Conservation (phyloP, 2,797 vertebrate genomes). For the Gallirallus australis region DNA sequence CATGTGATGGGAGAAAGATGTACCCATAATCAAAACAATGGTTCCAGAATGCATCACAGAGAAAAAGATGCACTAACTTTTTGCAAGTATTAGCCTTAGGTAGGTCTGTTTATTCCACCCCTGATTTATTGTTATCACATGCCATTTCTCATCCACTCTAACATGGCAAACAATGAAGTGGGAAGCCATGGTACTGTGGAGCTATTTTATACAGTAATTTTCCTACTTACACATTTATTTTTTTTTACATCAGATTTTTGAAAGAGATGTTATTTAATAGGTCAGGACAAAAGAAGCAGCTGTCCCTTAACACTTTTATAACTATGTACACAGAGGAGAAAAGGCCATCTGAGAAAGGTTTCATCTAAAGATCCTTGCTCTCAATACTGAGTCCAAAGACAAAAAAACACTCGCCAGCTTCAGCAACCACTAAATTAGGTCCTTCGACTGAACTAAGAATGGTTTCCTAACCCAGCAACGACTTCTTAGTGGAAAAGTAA, state of each 20-base stretch:
- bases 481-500: background rate
- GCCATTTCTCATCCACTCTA: background rate
- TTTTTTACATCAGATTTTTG: background rate
- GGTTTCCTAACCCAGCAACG: background rate
- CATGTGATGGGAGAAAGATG: conserved; percentile 6
- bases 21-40: background rate
- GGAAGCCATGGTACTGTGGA: background rate
- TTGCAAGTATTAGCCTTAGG: background rate
- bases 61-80: background rate
- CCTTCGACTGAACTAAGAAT: background rate
- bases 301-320: background rate
- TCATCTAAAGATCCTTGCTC: background rate
- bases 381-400: background rate
- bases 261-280: background rate
- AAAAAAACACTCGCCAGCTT: background rate
- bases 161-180: background rate
- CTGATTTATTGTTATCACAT: background rate
- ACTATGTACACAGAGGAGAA: background rate
- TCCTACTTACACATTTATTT: background rate
- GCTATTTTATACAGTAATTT: background rate
- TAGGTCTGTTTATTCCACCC: background rate
- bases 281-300: background rate
- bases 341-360: background rate
- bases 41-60: conserved; percentile 4
- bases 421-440: background rate